Evolutionary conservation across 1,140 invertebrate species (phyloP).

Genomic region (Diorhabda elongata): DNA sequence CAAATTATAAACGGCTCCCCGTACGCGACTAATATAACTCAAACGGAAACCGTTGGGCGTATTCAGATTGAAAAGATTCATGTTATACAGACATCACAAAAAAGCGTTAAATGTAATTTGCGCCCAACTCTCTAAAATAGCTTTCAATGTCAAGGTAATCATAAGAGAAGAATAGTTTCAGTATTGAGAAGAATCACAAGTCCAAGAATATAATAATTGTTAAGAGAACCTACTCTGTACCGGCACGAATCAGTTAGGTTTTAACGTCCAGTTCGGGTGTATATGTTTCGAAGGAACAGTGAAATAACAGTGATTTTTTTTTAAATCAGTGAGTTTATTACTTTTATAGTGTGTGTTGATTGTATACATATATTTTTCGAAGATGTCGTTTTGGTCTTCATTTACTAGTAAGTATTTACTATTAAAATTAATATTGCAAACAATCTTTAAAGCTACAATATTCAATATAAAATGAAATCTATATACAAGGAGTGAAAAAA

Average conservation of each 20-base stretch:
- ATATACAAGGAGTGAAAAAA: too few species aligned
- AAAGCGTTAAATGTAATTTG: neutral
- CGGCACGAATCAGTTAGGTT: neutral
- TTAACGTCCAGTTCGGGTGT: neutral
- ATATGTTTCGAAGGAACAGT: neutral
- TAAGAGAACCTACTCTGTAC: neutral
- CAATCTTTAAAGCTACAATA: too few species aligned
- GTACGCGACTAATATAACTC: too few species aligned
- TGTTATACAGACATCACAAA: neutral
- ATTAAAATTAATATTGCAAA: too few species aligned
- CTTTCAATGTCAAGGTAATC: neutral
- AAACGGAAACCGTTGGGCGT: too few species aligned
- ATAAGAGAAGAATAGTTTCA: neutral
- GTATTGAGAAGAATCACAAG: neutral
- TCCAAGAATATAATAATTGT: neutral
- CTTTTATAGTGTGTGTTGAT: neutral
- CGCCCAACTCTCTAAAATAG: neutral
- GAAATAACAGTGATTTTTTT: neutral
- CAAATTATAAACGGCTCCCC: too few species aligned
- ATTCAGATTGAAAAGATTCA: too few species aligned
- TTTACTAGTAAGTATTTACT: neutral
- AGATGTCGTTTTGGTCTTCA: neutral
- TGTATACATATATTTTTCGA: neutral
- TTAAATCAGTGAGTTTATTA: neutral
- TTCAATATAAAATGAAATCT: too few species aligned